Percentiles rank a stretch among this genome's conserved stretches.
These are phyloP conservation scores for Cerastis leucographa DNA, from an alignment of 2,888 invertebrate species.

Conservation along the genomic window DNA sequence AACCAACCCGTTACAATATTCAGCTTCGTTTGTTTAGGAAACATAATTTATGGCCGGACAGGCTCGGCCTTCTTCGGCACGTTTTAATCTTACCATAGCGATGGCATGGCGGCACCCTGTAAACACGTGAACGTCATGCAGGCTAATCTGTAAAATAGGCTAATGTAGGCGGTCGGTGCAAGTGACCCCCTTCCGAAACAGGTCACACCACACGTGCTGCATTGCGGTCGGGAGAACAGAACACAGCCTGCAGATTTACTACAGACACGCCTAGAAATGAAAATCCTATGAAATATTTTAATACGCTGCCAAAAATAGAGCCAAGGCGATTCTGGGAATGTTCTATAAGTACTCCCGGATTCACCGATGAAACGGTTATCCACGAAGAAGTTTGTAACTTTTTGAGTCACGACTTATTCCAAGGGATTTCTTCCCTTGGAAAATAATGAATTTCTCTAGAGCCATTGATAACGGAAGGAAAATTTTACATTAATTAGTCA, in stretches of 20 bases:
- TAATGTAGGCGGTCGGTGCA: slow-evolving; percentile 42
- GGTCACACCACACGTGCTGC: slow-evolving; percentile 58
- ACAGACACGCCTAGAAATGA: slow-evolving; percentile 29
- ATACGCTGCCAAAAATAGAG: slow-evolving; percentile 56
- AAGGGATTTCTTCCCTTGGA: slow-evolving; percentile 21
- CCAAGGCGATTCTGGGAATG: slow-evolving; percentile 39
- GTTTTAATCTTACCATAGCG: slow-evolving; percentile 37
- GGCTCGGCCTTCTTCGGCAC: slow-evolving; percentile 22
- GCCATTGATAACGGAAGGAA: not conserved
- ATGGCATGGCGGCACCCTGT: too few species aligned
- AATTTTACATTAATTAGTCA: slow-evolving; percentile 12
- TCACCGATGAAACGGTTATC: slow-evolving; percentile 17
- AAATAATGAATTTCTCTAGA: slow-evolving; percentile 14
- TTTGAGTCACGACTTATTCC: slow-evolving; percentile 1
- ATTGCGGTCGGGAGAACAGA: slow-evolving; percentile 51
- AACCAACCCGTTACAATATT: slow-evolving; percentile 22
- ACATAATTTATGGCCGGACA: slow-evolving; percentile 43
- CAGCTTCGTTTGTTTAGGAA: slow-evolving; percentile 23
- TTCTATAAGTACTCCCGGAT: slow-evolving; percentile 38
- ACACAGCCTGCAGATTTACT: slow-evolving; percentile 30
- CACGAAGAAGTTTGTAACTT: slow-evolving; percentile 8
- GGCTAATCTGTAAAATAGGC: slow-evolving; percentile 57
- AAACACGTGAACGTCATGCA: slow-evolving; percentile 28
- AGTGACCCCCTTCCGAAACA: slow-evolving; percentile 62
- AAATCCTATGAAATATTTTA: slow-evolving; percentile 41